phyloP scores from a whole-genome alignment of 2,797 vertebrate genomes.

The Benthosema pterotum region DNA sequence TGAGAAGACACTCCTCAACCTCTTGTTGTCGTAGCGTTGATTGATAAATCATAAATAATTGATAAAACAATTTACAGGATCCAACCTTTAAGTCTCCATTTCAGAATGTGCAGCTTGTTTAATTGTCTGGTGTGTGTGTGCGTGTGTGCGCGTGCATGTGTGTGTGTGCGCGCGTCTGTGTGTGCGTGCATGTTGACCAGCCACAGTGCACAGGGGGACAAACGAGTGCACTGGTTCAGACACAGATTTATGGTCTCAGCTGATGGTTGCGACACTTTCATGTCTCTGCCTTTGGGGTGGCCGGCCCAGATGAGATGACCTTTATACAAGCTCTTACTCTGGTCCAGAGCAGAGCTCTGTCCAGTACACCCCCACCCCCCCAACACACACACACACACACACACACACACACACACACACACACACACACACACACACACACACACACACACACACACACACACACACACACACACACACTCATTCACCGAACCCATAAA shows the following conservation, averaged over 20 bases:
- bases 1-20: too few species aligned
- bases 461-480: background rate
- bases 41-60: too few species aligned
- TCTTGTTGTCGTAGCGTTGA: too few species aligned
- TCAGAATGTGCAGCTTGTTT: conserved; percentile 21
- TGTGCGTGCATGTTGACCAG: conserved; percentile 4
- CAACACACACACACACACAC: background rate
- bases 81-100: conserved; percentile 1
- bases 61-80: background rate
- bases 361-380: background rate
- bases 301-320: conserved; percentile 68
- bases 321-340: conserved; percentile 61
- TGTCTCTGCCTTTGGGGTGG: conserved; percentile 59
- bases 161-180: conserved; percentile 1
- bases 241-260: conserved; percentile 70
- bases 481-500: background rate
- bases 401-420: too few species aligned
- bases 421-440: background rate
- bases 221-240: conserved; percentile 59
- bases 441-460: background rate
- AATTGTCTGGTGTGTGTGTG: conserved; percentile 1
- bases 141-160: conserved; percentile 3
- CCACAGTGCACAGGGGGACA: conserved; percentile 30
- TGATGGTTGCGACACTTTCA: conserved; percentile 67
- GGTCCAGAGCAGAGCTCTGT: conserved; percentile 26